Base-by-base conservation (phyloP, 1,140 invertebrate genomes). In the Aphidius gifuensis region DNA sequence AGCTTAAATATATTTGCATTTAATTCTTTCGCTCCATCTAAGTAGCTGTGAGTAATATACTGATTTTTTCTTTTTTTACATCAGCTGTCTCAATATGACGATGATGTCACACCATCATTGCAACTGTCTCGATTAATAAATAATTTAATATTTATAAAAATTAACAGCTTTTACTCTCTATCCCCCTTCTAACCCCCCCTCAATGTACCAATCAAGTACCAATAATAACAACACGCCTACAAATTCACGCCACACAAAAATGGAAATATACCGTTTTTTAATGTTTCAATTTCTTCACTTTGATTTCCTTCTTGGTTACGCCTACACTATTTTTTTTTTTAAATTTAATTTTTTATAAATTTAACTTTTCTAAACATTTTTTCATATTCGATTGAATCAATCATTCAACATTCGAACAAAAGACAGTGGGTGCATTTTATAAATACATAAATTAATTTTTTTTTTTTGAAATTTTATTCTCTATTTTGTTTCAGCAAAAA, bases 1-100 rank as follows among this genome's bases (percentile, higher is more conserved):
- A n/a, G n/a, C n/a, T n/a, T n/a, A n/a, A n/a, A n/a, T n/a, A n/a
- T n/a, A n/a, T n/a, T 61, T 66, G 56, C 49, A 62, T 66, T 53
- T 23, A 46, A 40, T 65, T 80, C 77, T 80, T 80, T 80, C 79
- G 76, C 78, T 81, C 79, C 78, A 81, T 80, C 78, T 80, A 81
- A 79, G 78, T 81, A 74, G 68, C 69, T 54, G 39, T 58, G 43
- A 23, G 3, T 23, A 23, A 23, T 2, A 23, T 23, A 23, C 3
- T 23, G 3, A 23, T 23, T 2, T 23, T 23, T 23, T 23, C 3
- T 23, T 1, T 23, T 23, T 23, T 23, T 3, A 57, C 50, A 69
- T 76, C 77, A 80, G 77, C 76, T 80, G 77, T 78, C 74, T 72
- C 62, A 45, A 51, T 43, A 54, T n/a, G 43, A 32, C 57, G 79